Percentiles rank a stretch among this genome's conserved stretches.
phyloP scores from a whole-genome alignment of 2,797 vertebrate species.

The Melanotaenia maccullochi region DNA sequence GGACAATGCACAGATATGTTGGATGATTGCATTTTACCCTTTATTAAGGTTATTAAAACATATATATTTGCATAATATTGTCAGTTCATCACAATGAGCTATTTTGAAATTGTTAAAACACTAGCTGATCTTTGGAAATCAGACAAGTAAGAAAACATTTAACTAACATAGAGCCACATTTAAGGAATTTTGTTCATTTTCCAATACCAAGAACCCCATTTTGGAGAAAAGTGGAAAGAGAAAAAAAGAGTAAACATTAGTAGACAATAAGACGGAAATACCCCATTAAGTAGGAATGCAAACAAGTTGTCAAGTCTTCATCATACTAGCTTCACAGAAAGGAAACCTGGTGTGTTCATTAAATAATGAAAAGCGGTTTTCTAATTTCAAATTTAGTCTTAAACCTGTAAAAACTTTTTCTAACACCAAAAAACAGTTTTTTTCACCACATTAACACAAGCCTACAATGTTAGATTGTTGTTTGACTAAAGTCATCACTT shows the following conservation, averaged over 20 bases:
- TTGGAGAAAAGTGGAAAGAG: not conserved
- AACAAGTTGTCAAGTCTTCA: constrained; percentile 14
- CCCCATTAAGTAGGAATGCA: constrained; percentile 31
- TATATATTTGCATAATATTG: not conserved
- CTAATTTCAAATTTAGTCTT: not conserved
- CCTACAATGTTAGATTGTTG: not conserved
- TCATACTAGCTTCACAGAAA: not conserved
- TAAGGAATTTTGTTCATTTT: not conserved
- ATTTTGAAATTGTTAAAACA: not conserved
- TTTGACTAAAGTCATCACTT: not conserved
- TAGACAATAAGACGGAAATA: constrained; percentile 1
- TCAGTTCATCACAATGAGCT: not conserved
- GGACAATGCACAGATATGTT: constrained; percentile 19
- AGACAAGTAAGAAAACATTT: not conserved
- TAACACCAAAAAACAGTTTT: not conserved
- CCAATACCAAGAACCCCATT: not conserved
- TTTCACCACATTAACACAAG: not conserved
- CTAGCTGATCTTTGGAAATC: not conserved
- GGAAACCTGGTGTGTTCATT: not conserved
- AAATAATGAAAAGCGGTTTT: not conserved
- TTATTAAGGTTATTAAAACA: not conserved
- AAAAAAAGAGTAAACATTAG: not conserved
- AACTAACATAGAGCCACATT: not conserved
- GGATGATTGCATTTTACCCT: not conserved
- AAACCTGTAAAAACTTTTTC: not conserved